A percentile compares a stretch with the other conserved stretches of the same genome.
Evolutionary conservation across 1,140 invertebrate genomes (phyloP).

Genomic region (Daktulosphaira vitifoliae): DNA sequence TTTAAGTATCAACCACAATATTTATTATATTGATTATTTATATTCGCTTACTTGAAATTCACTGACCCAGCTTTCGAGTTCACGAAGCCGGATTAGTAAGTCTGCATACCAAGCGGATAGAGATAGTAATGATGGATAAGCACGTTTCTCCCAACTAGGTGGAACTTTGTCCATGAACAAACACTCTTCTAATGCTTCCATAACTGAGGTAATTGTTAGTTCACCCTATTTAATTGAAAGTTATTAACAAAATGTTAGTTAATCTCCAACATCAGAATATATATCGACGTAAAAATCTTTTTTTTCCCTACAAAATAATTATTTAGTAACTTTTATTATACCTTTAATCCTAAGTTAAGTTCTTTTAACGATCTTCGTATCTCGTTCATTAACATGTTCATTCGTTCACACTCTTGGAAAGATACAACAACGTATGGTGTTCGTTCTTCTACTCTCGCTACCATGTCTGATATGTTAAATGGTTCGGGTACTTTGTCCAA

Average conservation of each 20-base stretch:
- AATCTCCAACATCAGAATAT: too few relatives aligned
- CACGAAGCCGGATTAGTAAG: slow-evolving; percentile 64
- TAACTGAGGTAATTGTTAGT: slow-evolving; percentile 81
- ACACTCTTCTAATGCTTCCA: slow-evolving; percentile 77
- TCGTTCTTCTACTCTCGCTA: slow-evolving; percentile 76
- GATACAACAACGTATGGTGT: slow-evolving; percentile 88
- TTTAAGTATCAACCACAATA: not conserved
- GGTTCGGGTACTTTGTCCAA: slow-evolving; percentile 79
- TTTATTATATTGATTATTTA: not conserved
- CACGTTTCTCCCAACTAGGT: slow-evolving; percentile 67
- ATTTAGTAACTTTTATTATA: slow-evolving; percentile 43
- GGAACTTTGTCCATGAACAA: slow-evolving; percentile 83
- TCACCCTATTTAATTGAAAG: slow-evolving; percentile 72
- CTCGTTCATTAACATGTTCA: slow-evolving; percentile 78
- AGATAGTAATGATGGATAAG: slow-evolving; percentile 80
- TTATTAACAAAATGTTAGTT: too few relatives aligned
- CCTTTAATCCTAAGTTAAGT: slow-evolving; percentile 78
- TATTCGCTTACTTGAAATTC: slow-evolving; percentile 59
- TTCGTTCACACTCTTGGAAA: slow-evolving; percentile 90
- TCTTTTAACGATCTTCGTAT: slow-evolving; percentile 74
- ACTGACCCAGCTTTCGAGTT: slow-evolving; percentile 67
- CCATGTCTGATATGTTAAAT: slow-evolving; percentile 79
- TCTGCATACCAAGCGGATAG: slow-evolving; percentile 84
- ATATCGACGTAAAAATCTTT: not conserved
- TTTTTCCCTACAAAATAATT: not conserved